A percentile compares a stretch with the other conserved stretches of the same genome.
These are phyloP conservation scores for Aporophyla lueneburgensis DNA, from an alignment of 2,888 invertebrate species.

Conservation along the genomic window DNA sequence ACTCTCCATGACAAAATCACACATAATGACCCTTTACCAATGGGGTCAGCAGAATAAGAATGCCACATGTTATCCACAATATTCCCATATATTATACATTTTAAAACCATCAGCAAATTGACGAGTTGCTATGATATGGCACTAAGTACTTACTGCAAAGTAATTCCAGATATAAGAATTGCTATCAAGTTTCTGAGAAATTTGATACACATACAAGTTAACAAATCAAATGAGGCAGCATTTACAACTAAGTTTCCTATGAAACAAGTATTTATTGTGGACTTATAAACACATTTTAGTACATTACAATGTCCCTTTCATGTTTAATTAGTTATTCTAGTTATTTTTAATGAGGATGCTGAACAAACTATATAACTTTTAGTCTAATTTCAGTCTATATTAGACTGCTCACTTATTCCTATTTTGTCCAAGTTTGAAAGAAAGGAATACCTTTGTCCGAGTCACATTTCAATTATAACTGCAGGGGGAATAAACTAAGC, in stretches of 20 bases:
- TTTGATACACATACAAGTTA: constrained; percentile 34
- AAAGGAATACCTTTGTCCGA: not conserved
- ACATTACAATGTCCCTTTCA: constrained; percentile 14
- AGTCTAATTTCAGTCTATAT: not conserved
- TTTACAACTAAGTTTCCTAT: constrained; percentile 29
- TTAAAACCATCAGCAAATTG: not conserved
- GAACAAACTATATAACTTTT: not conserved
- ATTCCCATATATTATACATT: not conserved
- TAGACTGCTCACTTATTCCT: not conserved
- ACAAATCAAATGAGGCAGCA: constrained; percentile 47
- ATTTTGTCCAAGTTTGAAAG: not conserved
- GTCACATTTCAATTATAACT: not conserved
- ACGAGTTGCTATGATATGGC: not conserved
- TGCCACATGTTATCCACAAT: not conserved
- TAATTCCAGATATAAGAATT: constrained; percentile 32
- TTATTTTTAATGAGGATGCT: not conserved
- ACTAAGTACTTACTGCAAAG: constrained; percentile 11
- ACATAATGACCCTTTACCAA: not conserved
- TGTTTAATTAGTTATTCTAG: not conserved
- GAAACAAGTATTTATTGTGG: constrained; percentile 8
- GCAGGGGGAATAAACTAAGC: not conserved
- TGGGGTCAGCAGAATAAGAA: not conserved
- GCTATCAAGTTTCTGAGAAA: constrained; percentile 58
- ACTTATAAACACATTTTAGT: not conserved
- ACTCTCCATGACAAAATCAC: not conserved